Evolutionary conservation across 2,113 vertebrate species (phyloP).

Genomic region (Lepus europaeus): DNA sequence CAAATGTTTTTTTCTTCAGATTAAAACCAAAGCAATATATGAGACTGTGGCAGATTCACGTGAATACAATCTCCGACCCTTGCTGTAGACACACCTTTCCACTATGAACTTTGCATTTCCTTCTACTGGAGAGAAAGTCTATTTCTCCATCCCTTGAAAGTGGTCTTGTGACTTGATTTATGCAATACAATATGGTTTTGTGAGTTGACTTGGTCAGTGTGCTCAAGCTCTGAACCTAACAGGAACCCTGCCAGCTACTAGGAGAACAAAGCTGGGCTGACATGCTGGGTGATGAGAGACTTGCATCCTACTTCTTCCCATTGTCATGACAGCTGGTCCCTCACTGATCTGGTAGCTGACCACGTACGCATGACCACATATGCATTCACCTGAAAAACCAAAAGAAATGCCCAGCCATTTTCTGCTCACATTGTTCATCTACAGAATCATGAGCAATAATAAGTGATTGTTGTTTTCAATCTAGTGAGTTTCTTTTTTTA

Average conservation of each 20-base stretch:
- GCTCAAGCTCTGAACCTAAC: neutral
- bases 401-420: neutral
- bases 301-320: neutral
- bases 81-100: neutral
- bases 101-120: neutral
- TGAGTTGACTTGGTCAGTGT: neutral
- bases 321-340: neutral
- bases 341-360: neutral
- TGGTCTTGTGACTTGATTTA: neutral
- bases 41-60: neutral
- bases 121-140: neutral
- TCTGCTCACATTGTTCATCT: neutral
- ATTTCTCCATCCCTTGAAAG: neutral
- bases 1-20: neutral
- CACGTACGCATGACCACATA: neutral
- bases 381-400: neutral
- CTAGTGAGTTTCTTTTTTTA: neutral
- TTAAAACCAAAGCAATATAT: slow-evolving; percentile 32
- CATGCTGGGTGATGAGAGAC: neutral
- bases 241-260: neutral
- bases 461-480: neutral
- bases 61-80: neutral
- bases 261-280: neutral
- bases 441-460: neutral
- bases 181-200: neutral